Evolutionary conservation across 2,113 vertebrate species (phyloP).

Genomic region (Mugil cephalus): DNA sequence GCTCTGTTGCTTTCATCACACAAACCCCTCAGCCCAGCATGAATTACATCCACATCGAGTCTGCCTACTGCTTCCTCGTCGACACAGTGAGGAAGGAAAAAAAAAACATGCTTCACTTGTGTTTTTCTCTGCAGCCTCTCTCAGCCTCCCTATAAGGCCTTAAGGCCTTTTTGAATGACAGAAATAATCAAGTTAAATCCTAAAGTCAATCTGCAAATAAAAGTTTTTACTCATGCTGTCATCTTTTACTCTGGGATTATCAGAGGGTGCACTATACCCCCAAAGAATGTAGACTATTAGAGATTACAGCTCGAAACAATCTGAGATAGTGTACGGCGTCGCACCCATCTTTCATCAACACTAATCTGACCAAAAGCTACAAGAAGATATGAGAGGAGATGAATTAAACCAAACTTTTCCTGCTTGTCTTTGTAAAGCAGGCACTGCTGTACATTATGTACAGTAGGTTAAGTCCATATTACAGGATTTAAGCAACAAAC

Average conservation of each 20-base stretch:
- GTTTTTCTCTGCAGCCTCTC: conserved; percentile 79
- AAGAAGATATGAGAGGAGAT: conserved; percentile 35
- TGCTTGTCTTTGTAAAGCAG: conserved; percentile 31
- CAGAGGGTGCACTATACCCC: conserved; percentile 65
- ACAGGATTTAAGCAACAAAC: conserved; percentile 69
- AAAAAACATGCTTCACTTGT: conserved; percentile 90
- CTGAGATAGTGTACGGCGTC: conserved; percentile 41
- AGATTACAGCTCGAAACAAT: conserved; percentile 72
- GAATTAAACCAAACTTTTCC: conserved; percentile 24
- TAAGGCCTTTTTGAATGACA: conserved; percentile 82
- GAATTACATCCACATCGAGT: conserved; percentile 98
- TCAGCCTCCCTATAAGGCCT: conserved; percentile 76
- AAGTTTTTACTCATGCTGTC: conserved; percentile 68
- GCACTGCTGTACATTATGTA: conserved; percentile 22
- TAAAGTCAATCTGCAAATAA: conserved; percentile 83
- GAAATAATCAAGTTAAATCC: conserved; percentile 78
- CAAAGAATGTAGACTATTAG: conserved; percentile 66
- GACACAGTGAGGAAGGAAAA: conserved; percentile 81
- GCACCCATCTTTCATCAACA: conserved; percentile 41
- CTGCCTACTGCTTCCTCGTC: conserved; percentile 91
- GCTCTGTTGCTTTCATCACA: conserved; percentile 99
- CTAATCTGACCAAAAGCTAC: conserved; percentile 56
- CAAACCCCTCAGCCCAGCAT: conserved; percentile 98
- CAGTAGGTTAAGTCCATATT: conserved; percentile 59
- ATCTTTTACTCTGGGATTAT: conserved; percentile 78